Conservation (phyloP, 1,140 invertebrate species). For the Tetramorium alpestre region DNA sequence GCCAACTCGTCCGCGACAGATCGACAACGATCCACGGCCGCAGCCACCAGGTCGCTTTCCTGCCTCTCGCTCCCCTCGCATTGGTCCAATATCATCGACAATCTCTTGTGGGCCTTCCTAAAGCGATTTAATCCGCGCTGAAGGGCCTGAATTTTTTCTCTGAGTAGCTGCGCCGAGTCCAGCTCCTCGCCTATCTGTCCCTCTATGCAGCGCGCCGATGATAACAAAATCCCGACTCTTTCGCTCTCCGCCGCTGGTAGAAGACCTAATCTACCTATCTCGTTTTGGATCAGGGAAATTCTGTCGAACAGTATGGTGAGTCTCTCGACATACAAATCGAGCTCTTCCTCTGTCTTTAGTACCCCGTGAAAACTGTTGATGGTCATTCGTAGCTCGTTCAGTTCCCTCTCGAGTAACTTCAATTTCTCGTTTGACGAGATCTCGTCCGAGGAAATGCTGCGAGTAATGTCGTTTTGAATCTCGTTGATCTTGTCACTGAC, state of each 20-base stretch:
- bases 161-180: constrained; percentile 89
- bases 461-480: constrained; percentile 89
- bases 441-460: constrained; percentile 90
- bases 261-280: constrained; percentile 90
- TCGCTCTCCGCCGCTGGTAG: constrained; percentile 91
- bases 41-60: constrained; percentile 90
- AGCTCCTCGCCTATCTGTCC: constrained; percentile 91
- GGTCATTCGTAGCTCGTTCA: constrained; percentile 89
- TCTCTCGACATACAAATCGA: constrained; percentile 92
- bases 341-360: constrained; percentile 92
- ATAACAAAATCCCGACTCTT: constrained; percentile 89
- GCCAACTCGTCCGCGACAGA: constrained; percentile 88
- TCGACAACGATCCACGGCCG: constrained; percentile 89
- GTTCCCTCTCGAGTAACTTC: constrained; percentile 90
- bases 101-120: constrained; percentile 88
- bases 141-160: constrained; percentile 90
- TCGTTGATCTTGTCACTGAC: constrained; percentile 88
- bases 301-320: constrained; percentile 91
- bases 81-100: constrained; percentile 88
- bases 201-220: constrained; percentile 89
- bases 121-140: constrained; percentile 89
- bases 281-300: constrained; percentile 91
- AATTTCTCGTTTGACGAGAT: constrained; percentile 90
- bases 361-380: constrained; percentile 91
- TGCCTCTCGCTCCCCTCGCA: constrained; percentile 90